Percentiles rank a stretch among this genome's conserved stretches.
Conservation (phyloP, 1,140 invertebrate species). For the Zelostemma sp. region DNA sequence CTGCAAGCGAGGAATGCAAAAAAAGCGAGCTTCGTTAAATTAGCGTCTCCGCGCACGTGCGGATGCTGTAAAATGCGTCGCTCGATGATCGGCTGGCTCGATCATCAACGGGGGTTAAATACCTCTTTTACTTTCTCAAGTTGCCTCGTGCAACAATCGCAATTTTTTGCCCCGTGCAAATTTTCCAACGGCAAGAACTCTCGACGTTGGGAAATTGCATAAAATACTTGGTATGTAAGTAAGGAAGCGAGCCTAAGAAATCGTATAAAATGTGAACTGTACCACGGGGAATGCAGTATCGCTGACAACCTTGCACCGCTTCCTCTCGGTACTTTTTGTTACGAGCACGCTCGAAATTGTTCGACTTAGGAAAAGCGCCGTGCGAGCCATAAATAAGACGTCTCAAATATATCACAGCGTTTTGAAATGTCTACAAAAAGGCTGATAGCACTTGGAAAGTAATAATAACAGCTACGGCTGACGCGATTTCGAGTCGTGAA, state of each 20-base stretch:
- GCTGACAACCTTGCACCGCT: conserved; percentile 30
- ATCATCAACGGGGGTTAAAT: conserved; percentile 17
- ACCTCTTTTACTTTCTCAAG: too few relatives aligned
- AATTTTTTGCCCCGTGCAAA: conserved; percentile 19
- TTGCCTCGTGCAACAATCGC: conserved; percentile 12
- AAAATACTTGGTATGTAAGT: conserved; percentile 41
- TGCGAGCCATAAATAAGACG: too few relatives aligned
- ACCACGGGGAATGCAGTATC: conserved; percentile 29
- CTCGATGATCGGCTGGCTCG: conserved; percentile 9
- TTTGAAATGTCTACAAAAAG: too few relatives aligned
- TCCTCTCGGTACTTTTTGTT: conserved; percentile 25
- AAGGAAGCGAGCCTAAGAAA: conserved; percentile 32
- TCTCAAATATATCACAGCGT: too few relatives aligned
- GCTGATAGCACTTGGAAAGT: too few relatives aligned
- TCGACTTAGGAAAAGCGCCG: too few relatives aligned
- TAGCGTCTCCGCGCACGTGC: neutral
- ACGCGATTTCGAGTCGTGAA: too few relatives aligned
- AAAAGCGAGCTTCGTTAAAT: too few relatives aligned
- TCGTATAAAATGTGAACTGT: conserved; percentile 39
- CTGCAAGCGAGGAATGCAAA: too few relatives aligned
- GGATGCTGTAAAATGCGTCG: too few relatives aligned
- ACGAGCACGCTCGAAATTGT: conserved; percentile 14
- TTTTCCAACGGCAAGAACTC: neutral
- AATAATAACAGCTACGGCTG: too few relatives aligned
- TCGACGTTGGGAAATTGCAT: conserved; percentile 6